Conservation (phyloP, 1,140 invertebrate genomes). For the Ceratitis capitata region DNA sequence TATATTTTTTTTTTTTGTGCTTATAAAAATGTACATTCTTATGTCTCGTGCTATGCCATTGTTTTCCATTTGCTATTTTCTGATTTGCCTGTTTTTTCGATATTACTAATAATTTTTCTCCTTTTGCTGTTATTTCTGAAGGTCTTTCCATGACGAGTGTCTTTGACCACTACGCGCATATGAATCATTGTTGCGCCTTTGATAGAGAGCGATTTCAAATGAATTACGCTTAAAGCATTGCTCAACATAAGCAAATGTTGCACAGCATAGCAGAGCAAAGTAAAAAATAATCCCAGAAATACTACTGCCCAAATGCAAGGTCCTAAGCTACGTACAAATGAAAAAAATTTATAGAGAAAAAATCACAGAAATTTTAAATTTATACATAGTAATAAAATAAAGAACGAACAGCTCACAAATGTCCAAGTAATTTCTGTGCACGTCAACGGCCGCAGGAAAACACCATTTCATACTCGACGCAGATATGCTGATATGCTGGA, state of each 20-base stretch:
- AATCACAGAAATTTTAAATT: neutral
- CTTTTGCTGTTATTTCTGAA: neutral
- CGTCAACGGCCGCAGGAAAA: constrained; percentile 28
- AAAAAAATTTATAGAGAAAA: neutral
- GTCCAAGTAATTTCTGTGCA: constrained; percentile 33
- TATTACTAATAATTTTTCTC: neutral
- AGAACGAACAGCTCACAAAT: constrained; percentile 23
- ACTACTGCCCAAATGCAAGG: neutral
- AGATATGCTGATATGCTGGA: neutral
- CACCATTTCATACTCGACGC: neutral
- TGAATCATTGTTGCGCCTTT: constrained; percentile 11
- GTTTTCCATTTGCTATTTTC: neutral
- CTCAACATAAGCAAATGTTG: neutral
- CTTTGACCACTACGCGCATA: neutral
- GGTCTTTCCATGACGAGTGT: neutral
- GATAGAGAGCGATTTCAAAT: constrained; percentile 22
- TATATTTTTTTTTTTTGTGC: too few relatives aligned
- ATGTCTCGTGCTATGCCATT: neutral
- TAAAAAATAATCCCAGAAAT: neutral
- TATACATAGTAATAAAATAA: neutral
- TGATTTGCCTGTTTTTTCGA: neutral
- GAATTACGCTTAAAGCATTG: neutral
- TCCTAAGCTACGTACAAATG: neutral
- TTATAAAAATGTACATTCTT: constrained; percentile 20
- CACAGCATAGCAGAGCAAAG: neutral